Conservation (phyloP, 2,888 invertebrate genomes). For the Drosophila prolongata region DNA sequence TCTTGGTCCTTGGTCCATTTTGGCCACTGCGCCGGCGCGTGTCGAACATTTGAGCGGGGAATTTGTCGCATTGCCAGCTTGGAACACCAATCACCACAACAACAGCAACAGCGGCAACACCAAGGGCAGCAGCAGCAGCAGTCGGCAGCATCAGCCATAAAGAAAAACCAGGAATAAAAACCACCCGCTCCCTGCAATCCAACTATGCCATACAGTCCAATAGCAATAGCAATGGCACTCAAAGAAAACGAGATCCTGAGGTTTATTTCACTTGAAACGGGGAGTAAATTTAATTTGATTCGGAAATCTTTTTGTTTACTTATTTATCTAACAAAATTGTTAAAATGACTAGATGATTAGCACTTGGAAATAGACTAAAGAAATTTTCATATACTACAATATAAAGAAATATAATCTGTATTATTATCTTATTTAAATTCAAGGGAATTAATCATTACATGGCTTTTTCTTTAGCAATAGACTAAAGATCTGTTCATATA, state of each 20-base stretch:
- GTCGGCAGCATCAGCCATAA: slow-evolving; percentile 10
- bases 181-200: slow-evolving; percentile 53
- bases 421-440: too few species aligned
- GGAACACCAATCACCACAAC: slow-evolving; percentile 21
- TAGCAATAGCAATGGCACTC: slow-evolving; percentile 13
- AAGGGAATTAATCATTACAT: too few species aligned
- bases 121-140: slow-evolving; percentile 13
- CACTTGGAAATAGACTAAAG: too few species aligned
- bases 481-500: too few species aligned
- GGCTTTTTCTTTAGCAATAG: too few species aligned
- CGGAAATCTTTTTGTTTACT: not conserved
- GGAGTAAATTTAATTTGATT: not conserved
- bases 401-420: too few species aligned
- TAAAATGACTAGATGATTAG: too few species aligned
- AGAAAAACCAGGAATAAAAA: slow-evolving; percentile 29
- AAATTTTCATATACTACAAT: too few species aligned
- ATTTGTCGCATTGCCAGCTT: slow-evolving; percentile 66
- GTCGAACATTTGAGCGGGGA: slow-evolving; percentile 78
- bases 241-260: not conserved
- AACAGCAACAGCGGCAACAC: slow-evolving; percentile 3
- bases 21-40: slow-evolving; percentile 75
- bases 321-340: not conserved
- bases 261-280: not conserved
- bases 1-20: slow-evolving; percentile 43
- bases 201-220: slow-evolving; percentile 13